These are phyloP conservation scores for Anabacerthia variegaticeps DNA, from an alignment of 2,797 vertebrate genomes.

Conservation along the genomic window DNA sequence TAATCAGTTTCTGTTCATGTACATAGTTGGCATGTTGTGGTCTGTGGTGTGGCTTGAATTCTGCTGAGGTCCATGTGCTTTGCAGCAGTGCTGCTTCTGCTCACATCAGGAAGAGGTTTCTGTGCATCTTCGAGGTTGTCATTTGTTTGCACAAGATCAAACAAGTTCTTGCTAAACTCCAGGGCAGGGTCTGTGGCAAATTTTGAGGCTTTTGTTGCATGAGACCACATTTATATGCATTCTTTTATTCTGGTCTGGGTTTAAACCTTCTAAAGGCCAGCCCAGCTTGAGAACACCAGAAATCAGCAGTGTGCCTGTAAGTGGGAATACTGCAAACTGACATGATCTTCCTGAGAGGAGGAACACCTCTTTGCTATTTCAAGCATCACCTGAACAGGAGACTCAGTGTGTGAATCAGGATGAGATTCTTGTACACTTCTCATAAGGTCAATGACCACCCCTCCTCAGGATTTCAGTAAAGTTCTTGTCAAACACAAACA, in stretches of 20 bases:
- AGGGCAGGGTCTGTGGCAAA: background rate
- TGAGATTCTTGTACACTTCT: background rate
- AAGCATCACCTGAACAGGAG: background rate
- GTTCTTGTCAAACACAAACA: background rate
- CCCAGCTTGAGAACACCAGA: background rate
- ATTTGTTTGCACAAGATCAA: background rate
- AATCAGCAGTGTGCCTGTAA: background rate
- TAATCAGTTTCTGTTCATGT: conserved; percentile 81
- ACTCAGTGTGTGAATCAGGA: background rate
- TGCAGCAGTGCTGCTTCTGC: background rate
- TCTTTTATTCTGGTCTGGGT: background rate
- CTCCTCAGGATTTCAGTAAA: background rate
- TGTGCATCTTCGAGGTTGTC: background rate
- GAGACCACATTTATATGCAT: rapidly evolving
- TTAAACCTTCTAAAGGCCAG: background rate
- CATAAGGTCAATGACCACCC: background rate
- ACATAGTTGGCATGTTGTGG: conserved; percentile 65
- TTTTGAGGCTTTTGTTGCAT: background rate
- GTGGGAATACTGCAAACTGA: background rate
- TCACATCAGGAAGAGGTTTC: background rate
- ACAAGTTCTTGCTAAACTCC: background rate
- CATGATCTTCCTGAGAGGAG: background rate
- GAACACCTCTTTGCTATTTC: background rate
- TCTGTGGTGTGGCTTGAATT: conserved; percentile 43
- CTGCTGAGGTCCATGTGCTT: conserved; percentile 58